These are phyloP conservation scores for Leucopsar rothschildi DNA, from an alignment of 2,113 vertebrate species.

Conservation along the genomic window DNA sequence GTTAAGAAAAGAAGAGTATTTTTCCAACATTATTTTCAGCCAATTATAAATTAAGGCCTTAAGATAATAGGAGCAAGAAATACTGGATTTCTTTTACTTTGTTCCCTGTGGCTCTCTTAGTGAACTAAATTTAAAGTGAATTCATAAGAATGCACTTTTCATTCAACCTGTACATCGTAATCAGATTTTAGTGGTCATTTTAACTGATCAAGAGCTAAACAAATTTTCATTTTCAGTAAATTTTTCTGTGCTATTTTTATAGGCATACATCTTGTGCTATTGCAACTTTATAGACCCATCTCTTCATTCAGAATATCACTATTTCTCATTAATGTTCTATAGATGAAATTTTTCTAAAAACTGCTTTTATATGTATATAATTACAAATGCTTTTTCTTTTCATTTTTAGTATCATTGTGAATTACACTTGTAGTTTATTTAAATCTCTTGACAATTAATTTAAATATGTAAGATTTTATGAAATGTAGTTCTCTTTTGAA, in stretches of 20 bases:
- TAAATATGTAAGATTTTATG: accelerated
- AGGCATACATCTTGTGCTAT: background rate
- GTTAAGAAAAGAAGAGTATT: background rate
- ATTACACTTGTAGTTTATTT: background rate
- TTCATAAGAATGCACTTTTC: background rate
- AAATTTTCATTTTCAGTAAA: background rate
- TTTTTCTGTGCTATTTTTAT: background rate
- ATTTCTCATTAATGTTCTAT: background rate
- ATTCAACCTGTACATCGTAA: background rate
- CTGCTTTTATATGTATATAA: background rate
- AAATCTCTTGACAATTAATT: background rate
- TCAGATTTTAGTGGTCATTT: background rate
- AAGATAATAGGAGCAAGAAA: background rate
- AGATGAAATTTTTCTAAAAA: background rate
- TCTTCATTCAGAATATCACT: background rate
- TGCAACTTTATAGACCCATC: background rate
- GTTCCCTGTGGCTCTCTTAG: background rate
- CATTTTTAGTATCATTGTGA: background rate
- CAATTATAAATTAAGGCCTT: background rate
- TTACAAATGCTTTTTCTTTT: background rate
- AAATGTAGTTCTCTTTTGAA: background rate
- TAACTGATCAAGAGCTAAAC: background rate
- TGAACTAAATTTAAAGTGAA: background rate
- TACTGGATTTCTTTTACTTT: background rate
- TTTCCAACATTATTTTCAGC: background rate